phyloP scores from a whole-genome alignment of 2,888 invertebrate genomes.

The Erebia epiphron region DNA sequence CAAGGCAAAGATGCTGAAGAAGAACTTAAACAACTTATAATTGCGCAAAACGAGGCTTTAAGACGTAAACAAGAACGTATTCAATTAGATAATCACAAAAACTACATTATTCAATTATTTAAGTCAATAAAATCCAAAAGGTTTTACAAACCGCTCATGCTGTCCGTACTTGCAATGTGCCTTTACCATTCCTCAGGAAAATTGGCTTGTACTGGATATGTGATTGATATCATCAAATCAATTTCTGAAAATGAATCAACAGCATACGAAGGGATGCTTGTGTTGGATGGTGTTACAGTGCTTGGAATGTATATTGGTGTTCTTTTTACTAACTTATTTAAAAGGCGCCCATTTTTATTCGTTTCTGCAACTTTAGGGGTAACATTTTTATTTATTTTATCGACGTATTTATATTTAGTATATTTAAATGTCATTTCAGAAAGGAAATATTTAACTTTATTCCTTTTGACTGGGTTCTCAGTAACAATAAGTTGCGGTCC shows the following conservation, averaged over 20 bases:
- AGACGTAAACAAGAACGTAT: constrained; percentile 42
- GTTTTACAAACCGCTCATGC: constrained; percentile 34
- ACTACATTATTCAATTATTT: not conserved
- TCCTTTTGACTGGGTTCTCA: constrained; percentile 52
- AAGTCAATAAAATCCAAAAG: constrained; percentile 12
- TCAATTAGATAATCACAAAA: constrained; percentile 30
- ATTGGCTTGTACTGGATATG: constrained; percentile 39
- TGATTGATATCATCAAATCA: constrained; percentile 41
- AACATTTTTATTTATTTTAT: constrained; percentile 39
- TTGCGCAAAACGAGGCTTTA: constrained; percentile 21
- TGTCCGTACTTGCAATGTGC: constrained; percentile 21
- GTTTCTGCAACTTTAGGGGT: constrained; percentile 40
- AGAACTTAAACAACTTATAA: constrained; percentile 33
- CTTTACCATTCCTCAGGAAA: constrained; percentile 41
- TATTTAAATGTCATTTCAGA: constrained; percentile 36
- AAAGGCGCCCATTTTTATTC: constrained; percentile 48
- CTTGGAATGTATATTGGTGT: constrained; percentile 59
- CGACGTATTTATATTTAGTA: constrained; percentile 44
- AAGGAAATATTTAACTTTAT: constrained; percentile 49
- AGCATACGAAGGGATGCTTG: constrained; percentile 43
- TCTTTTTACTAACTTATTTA: constrained; percentile 45
- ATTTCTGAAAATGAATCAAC: constrained; percentile 38
- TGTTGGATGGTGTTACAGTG: constrained; percentile 45
- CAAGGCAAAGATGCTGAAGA: constrained; percentile 33
- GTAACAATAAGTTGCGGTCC: constrained; percentile 53